Evolutionary conservation across 2,888 invertebrate species (phyloP), one percentile per base, ranked within the genome.

Genomic region (Germaria angustata): DNA sequence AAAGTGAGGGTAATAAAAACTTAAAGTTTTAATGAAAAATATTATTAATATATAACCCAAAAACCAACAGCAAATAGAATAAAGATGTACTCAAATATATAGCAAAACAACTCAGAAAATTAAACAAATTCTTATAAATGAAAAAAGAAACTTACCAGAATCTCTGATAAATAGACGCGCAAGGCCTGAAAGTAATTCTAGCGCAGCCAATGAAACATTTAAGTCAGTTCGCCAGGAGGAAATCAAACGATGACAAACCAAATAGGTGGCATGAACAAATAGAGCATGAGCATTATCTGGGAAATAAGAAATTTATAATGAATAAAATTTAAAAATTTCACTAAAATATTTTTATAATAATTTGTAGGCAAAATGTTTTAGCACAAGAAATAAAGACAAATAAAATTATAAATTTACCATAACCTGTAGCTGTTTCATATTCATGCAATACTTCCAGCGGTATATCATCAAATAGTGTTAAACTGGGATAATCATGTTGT

Each of bases 181-280:
- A 66, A 99, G 93, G 8, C 98, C 98, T 6, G 96, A 95, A 0
- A 99, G 92, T 69, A 98, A 93, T 91, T 99, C 99, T 83, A 99
- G 92, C 0, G 98, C 98, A 0, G 98, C 98, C 73, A 99, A 92
- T 0, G 98, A 98, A 44, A 98, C 96, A 89, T 97, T 98, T 80
- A 98, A 92, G 91, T 99, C 98, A 0, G 96, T 95, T 92, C 98
- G 98, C 98, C 98, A 99, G 0, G 97, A 96, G 0, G 98, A 97
- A 89, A 98, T 98, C 79, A 99, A 93, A 22, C 98, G 95, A 91
- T 98, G 98, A 89, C 98, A 99, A 41, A 98, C 98, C 87, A 98
- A 93, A 89, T 98, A 97, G 0, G 98, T 97, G 7, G 98, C 97
- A 80, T 97, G 94, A 0, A 98, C 97, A 88, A 98, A 98, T 84